A percentile compares a stretch with the other conserved stretches of the same genome.
Conservation (phyloP, 2,888 invertebrate species). For the Cephus runcator region DNA sequence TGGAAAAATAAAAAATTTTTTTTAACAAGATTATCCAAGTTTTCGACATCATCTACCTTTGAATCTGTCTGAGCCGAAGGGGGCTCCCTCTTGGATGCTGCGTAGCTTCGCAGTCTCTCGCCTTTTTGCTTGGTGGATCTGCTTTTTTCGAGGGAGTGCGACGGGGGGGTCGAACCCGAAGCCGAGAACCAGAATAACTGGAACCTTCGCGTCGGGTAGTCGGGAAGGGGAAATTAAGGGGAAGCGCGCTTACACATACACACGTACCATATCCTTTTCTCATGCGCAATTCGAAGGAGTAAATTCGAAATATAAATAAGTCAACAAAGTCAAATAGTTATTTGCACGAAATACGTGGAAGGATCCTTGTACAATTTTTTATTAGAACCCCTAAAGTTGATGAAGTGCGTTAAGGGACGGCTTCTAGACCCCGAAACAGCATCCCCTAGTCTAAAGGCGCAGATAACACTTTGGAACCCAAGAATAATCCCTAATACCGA, state of each 20-base stretch:
- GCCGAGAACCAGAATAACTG: constrained; percentile 53
- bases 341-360: neutral
- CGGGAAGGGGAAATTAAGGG: neutral
- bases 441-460: neutral
- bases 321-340: neutral
- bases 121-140: constrained; percentile 24
- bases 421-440: neutral
- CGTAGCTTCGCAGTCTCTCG: constrained; percentile 6
- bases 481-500: neutral
- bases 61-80: neutral
- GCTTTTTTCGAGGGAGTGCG: constrained; percentile 26
- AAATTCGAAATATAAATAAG: neutral
- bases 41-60: neutral
- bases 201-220: constrained; percentile 33
- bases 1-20: neutral
- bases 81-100: neutral
- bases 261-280: neutral
- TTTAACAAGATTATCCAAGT: neutral
- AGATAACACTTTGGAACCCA: neutral
- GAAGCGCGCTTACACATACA: neutral
- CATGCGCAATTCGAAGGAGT: neutral
- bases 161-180: constrained; percentile 37
- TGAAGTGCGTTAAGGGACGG: neutral
- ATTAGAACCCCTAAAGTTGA: neutral
- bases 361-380: neutral